Base-by-base conservation (phyloP, 2,797 vertebrate species). In the Channallabes apus region DNA sequence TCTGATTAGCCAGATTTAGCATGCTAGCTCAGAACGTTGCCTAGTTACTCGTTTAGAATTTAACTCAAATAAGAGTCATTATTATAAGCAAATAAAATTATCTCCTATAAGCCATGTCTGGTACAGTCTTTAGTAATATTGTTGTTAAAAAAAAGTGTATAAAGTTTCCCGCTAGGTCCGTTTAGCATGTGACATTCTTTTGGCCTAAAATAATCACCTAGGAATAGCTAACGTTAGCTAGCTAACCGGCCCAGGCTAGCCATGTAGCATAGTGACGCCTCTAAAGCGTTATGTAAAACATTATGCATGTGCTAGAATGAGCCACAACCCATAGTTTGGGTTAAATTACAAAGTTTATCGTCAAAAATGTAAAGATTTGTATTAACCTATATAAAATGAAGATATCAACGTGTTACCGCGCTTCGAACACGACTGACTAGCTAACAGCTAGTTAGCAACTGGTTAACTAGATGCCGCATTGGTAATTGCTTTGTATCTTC, bases 171-270 rank as follows among this genome's bases (percentile, higher is more conserved):
- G 3, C 2, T 11, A 29, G 8, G 9, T 51, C 18, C 4, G 8
- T 2, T 54, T 54, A 67, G 62, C 41, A 22, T 81, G 67, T 56
- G 18, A 81, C 62, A 32, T 81, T 81, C 62, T 67, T 67, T 54
- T 22, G 79, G 79, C 79, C 79, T 67, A 56, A 18, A 81, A 67
- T 67, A 81, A 67, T 54, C 27, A 81, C n/a, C 41, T n/a, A 20
- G 77, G 24, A 64, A 80, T 46, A 80, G 59, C 77, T 46, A 67
- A 41, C 15, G 38, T 3, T 51, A 46, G 62, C 62, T 22, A 14
- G 22, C 24, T 64, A 27, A 54, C 22, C 32, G 79, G 79, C 79
- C 79, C 46, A 14, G 11, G 41, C 46, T 81, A 81, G 32, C 76
- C 6, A 15, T 41, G 76, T 20, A 76, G 51, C 73, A 32, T 27